A percentile compares a stretch with the other conserved stretches of the same genome.
Conservation (phyloP, 2,888 invertebrate genomes). For the Leptogaster cylindrica region DNA sequence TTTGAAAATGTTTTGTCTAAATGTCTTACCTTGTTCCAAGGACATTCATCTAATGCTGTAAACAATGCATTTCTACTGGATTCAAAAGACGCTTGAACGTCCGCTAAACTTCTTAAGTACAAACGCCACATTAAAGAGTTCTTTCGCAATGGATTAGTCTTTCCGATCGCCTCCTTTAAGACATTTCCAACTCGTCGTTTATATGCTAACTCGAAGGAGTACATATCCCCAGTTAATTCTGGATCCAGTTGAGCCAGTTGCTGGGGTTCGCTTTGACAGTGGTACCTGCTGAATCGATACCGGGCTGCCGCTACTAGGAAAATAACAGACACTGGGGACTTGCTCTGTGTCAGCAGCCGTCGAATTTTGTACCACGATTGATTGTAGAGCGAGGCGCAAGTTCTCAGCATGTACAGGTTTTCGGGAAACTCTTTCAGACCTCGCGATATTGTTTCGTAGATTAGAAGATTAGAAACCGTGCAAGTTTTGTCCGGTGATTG, state of each 20-base stretch:
- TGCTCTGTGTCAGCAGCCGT: slow-evolving; percentile 59
- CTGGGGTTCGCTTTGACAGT: too few species aligned
- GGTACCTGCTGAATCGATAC: slow-evolving; percentile 50
- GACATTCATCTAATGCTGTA: slow-evolving; percentile 68
- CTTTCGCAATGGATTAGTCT: slow-evolving; percentile 51
- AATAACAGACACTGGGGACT: slow-evolving; percentile 62
- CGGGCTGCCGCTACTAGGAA: slow-evolving; percentile 62
- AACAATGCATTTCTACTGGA: slow-evolving; percentile 60
- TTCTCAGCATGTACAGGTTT: slow-evolving; percentile 66
- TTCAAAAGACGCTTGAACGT: slow-evolving; percentile 55
- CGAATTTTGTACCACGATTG: slow-evolving; percentile 66
- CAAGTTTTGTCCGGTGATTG: slow-evolving; percentile 52
- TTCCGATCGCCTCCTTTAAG: slow-evolving; percentile 52
- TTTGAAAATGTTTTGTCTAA: slow-evolving; percentile 25
- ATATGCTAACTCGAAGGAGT: slow-evolving; percentile 47
- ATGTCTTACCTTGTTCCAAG: slow-evolving; percentile 67
- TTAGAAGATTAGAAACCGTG: slow-evolving; percentile 57
- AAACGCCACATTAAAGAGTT: slow-evolving; percentile 69
- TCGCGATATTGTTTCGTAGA: slow-evolving; percentile 59
- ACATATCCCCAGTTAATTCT: slow-evolving; percentile 37
- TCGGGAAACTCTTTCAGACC: slow-evolving; percentile 65
- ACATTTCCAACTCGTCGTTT: slow-evolving; percentile 56
- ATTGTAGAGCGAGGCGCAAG: slow-evolving; percentile 59
- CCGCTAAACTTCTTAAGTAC: slow-evolving; percentile 66
- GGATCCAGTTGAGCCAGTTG: slow-evolving; percentile 47